These are phyloP conservation scores for Dicrostonyx torquatus DNA, from an alignment of 2,797 vertebrate genomes.

Conservation along the genomic window DNA sequence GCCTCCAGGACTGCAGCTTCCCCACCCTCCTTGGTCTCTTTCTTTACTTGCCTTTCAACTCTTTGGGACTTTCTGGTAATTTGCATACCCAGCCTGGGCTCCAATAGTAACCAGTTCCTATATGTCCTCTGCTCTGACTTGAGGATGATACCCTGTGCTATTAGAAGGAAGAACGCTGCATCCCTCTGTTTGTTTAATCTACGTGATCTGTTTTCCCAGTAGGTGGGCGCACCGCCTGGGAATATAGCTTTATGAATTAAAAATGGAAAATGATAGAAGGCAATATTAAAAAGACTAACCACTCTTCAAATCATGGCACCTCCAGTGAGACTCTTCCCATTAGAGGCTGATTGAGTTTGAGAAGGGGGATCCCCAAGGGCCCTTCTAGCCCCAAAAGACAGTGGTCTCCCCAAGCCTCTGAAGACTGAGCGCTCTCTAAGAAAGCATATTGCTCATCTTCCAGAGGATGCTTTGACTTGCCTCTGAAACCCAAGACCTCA, in stretches of 20 bases:
- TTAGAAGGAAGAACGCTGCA: neutral
- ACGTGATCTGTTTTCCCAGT: neutral
- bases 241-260: neutral
- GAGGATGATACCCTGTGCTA: neutral
- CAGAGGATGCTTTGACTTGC: constrained; percentile 74
- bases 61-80: neutral
- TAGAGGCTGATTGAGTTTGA: neutral
- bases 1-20: neutral
- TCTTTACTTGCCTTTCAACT: neutral
- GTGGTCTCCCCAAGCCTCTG: neutral
- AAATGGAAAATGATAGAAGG: neutral
- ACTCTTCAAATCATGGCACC: neutral
- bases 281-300: neutral
- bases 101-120: neutral
- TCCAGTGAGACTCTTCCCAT: neutral
- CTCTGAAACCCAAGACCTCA: constrained; percentile 69
- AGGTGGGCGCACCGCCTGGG: neutral
- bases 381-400: neutral
- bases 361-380: neutral
- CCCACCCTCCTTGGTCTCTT: neutral
- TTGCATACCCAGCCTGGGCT: neutral
- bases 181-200: neutral
- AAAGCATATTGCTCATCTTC: neutral
- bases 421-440: neutral
- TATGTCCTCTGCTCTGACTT: neutral